phyloP scores from a whole-genome alignment of 1,140 invertebrate genomes.

The Charaxes varanes region DNA sequence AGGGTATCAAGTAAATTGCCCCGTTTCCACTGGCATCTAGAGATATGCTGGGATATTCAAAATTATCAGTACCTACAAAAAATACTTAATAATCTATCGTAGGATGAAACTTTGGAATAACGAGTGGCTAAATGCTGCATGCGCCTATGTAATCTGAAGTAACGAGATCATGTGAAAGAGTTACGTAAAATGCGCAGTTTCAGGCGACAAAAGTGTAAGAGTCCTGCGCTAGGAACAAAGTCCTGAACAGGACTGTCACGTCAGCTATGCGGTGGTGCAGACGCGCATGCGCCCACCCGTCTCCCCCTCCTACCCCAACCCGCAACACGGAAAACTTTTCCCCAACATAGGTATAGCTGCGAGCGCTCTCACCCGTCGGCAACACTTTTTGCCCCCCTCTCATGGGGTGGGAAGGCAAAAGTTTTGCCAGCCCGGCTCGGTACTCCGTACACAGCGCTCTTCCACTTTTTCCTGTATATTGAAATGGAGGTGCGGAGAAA shows the following conservation, averaged over 20 bases:
- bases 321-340: slow-evolving; percentile 74
- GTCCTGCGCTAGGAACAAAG: slow-evolving; percentile 31
- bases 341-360: slow-evolving; percentile 68
- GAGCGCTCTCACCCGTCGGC: slow-evolving; percentile 63
- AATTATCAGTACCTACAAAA: no score
- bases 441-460: slow-evolving; percentile 70
- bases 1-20: no score
- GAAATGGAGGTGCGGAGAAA: slow-evolving; percentile 73
- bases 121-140: not conserved
- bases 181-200: slow-evolving; percentile 44
- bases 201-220: slow-evolving; percentile 17
- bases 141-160: not conserved
- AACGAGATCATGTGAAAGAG: slow-evolving; percentile 2
- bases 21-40: no score
- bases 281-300: slow-evolving; percentile 57
- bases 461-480: slow-evolving; percentile 74
- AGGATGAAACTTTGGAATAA: not conserved
- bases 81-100: no score
- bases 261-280: slow-evolving; percentile 44
- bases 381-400: slow-evolving; percentile 68
- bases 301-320: slow-evolving; percentile 46
- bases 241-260: slow-evolving; percentile 58
- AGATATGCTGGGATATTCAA: no score
- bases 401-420: slow-evolving; percentile 63
- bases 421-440: slow-evolving; percentile 63